Base-by-base conservation (phyloP, 2,888 invertebrate species). In the Pherbina coryleti region DNA sequence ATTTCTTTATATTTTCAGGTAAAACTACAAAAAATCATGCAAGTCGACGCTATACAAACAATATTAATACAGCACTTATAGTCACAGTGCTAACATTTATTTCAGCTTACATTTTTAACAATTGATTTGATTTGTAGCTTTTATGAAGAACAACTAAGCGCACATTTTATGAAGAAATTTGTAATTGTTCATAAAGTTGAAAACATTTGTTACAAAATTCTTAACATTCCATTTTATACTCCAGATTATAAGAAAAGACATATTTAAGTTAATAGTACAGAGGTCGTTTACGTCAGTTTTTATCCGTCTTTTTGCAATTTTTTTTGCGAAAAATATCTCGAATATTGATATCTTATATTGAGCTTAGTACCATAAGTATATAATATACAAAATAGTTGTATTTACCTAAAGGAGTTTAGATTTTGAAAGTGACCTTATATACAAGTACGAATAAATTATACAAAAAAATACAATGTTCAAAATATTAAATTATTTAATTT, bases 21-120 rank as follows among this genome's bases (percentile, higher is more conserved):
- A 83, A 82, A 81, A 88, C 88, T 5, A 88, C 87, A 28, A 84
- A 86, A n/a, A 87, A 87, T 79, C 83, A 86, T 14, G 86, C 86
- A n/a, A 84, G 81, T 74, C 82, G 84, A 0, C 85, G 84, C 22
- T 83, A 87, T 49, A 82, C 81, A 44, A 84, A 83, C 78, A 86
- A 85, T 66, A 82, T 87, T 11, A 87, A 87, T 75, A 84, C 83
- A 14, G 84, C 84, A 25, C 81, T 88, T 31, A 81, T 85, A 22
- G 81, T 87, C 76, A 84, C 84, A 53, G 69, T 83, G 22, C 78
- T 88, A 55, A 82, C 86, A 75, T 83, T 87, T 71, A 79, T 88
- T 31, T 82, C 86, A 77, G 82, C 82, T 25, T 84, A 85, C 79
- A 82, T 87, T 37, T 84, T 81, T 67, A 84, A 79, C 69, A 75